phyloP scores from a whole-genome alignment of 2,888 invertebrate species.

The Halocaridina rubra region DNA sequence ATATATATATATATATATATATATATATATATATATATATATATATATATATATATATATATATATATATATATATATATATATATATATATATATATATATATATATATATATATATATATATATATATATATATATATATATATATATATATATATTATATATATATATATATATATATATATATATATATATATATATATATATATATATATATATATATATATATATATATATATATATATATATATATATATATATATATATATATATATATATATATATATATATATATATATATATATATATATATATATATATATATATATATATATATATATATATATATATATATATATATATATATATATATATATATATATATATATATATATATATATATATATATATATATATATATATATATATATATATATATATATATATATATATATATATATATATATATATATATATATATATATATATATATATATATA shows the following conservation, averaged over 20 bases:
- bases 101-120: not conserved
- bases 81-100: not conserved
- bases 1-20: not conserved
- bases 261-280: not conserved
- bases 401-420: constrained; percentile 2
- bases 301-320: not conserved
- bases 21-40: constrained; percentile 5
- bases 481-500: not conserved
- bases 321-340: constrained; percentile 1
- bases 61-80: constrained; percentile 6
- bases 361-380: constrained; percentile 11
- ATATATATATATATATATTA: constrained; percentile 1
- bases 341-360: not conserved
- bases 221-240: not conserved
- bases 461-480: not conserved
- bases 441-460: not conserved
- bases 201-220: not conserved
- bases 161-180: not conserved
- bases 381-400: not conserved
- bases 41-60: constrained; percentile 3
- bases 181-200: not conserved
- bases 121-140: constrained; percentile 2
- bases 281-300: not conserved
- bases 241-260: not conserved
- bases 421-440: not conserved